phyloP scores from a whole-genome alignment of 2,888 invertebrate genomes.

The Trichogramma dendrolimi region DNA sequence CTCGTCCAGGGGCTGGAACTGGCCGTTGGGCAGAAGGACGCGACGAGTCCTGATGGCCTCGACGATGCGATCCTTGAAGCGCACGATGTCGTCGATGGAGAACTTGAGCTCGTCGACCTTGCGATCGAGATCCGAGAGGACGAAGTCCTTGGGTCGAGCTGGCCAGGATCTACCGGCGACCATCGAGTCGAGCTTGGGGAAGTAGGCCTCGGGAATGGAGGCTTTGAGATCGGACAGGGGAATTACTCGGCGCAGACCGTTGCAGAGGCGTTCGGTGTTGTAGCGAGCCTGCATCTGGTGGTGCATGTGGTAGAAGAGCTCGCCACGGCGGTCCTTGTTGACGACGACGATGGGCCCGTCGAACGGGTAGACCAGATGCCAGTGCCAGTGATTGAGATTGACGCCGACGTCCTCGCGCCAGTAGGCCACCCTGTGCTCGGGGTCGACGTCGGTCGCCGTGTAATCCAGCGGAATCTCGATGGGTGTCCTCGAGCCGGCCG shows the following conservation, averaged over 20 bases:
- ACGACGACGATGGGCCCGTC: constrained; percentile 64
- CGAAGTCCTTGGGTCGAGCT: constrained; percentile 60
- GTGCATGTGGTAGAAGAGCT: constrained; percentile 80
- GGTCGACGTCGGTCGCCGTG: constrained; percentile 69
- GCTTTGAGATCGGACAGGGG: constrained; percentile 64
- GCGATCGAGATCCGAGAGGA: constrained; percentile 62
- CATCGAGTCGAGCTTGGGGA: constrained; percentile 76
- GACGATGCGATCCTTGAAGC: constrained; percentile 71
- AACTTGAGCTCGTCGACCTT: constrained; percentile 64
- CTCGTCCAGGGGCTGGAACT: constrained; percentile 46
- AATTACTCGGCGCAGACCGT: constrained; percentile 61
- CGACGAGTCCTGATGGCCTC: constrained; percentile 66
- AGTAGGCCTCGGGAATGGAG: constrained; percentile 74
- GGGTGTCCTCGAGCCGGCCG: constrained; percentile 51
- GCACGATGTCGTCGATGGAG: constrained; percentile 67
- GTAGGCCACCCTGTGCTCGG: constrained; percentile 76
- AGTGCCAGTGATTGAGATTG: constrained; percentile 87
- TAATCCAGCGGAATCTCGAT: constrained; percentile 57
- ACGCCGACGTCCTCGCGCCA: constrained; percentile 81
- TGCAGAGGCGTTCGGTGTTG: constrained; percentile 72
- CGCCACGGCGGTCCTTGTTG: constrained; percentile 71
- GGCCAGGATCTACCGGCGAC: constrained; percentile 75
- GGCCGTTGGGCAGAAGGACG: constrained; percentile 58
- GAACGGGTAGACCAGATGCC: constrained; percentile 83
- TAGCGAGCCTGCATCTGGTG: constrained; percentile 68